phyloP scores from a whole-genome alignment of 2,888 invertebrate species.

The Cyclophora albipunctata region DNA sequence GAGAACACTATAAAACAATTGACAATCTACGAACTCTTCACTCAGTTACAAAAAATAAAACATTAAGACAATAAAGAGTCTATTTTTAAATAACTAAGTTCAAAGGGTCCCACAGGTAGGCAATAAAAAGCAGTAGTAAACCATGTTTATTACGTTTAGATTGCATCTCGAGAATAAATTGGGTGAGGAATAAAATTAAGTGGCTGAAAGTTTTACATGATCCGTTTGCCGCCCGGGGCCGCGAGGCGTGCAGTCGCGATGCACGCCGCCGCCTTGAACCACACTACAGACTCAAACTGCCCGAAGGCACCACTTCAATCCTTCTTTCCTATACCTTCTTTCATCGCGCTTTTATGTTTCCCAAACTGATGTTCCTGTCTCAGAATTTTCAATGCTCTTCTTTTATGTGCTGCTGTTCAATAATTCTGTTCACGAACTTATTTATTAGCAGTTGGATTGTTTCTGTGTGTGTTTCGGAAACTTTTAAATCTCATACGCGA shows the following conservation, averaged over 20 bases:
- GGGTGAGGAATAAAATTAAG: constrained; percentile 58
- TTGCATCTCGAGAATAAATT: constrained; percentile 43
- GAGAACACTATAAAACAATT: no score
- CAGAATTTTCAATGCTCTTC: constrained; percentile 42
- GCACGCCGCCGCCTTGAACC: background rate
- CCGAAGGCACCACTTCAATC: constrained; percentile 26
- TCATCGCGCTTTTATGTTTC: constrained; percentile 28
- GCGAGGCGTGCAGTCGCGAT: constrained; percentile 9
- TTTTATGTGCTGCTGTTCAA: constrained; percentile 39
- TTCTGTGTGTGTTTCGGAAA: no score
- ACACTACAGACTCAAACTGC: constrained; percentile 2
- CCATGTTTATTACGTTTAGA: constrained; percentile 40
- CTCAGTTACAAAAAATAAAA: no score
- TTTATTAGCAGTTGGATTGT: constrained; percentile 27
- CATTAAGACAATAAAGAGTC: no score
- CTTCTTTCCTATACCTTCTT: constrained; percentile 37
- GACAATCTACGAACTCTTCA: no score
- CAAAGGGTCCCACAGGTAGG: constrained; percentile 21
- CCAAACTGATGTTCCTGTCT: constrained; percentile 34
- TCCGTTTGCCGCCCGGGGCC: constrained; percentile 28
- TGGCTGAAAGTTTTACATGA: constrained; percentile 48
- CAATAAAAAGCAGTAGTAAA: constrained; percentile 32
- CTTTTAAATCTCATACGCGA: no score
- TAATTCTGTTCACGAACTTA: constrained; percentile 27
- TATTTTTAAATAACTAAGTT: no score